A percentile compares a stretch with the other conserved stretches of the same genome.
phyloP scores from a whole-genome alignment of 2,888 invertebrate genomes.

The Parnassius smintheus region DNA sequence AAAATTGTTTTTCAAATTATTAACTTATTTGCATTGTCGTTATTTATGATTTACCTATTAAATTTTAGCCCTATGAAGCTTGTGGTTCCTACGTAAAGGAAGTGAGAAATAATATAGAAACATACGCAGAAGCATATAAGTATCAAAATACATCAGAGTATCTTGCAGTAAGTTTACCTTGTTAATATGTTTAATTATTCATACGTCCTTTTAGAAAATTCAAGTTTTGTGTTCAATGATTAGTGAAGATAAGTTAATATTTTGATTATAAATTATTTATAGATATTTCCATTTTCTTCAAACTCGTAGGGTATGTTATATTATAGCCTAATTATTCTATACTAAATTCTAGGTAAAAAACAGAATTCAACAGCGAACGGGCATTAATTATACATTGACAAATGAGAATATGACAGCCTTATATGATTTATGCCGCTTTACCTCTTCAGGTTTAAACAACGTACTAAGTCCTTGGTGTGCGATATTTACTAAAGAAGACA shows the following conservation, averaged over 20 bases:
- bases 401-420: slow-evolving; percentile 81
- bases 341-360: slow-evolving; percentile 55
- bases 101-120: slow-evolving; percentile 44
- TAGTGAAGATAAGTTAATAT: too few relatives aligned
- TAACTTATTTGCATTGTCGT: too few relatives aligned
- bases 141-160: slow-evolving; percentile 53
- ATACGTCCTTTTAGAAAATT: too few relatives aligned
- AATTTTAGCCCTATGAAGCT: slow-evolving; percentile 32
- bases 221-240: too few relatives aligned
- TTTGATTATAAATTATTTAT: background rate
- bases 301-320: background rate
- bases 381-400: slow-evolving; percentile 59
- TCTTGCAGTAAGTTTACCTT: slow-evolving; percentile 49
- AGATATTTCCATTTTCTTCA: too few relatives aligned
- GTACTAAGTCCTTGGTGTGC: slow-evolving; percentile 88
- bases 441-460: slow-evolving; percentile 81
- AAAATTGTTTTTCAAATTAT: too few relatives aligned
- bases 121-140: slow-evolving; percentile 45
- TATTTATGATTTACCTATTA: too few relatives aligned
- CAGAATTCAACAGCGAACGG: slow-evolving; percentile 76
- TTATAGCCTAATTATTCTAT: background rate
- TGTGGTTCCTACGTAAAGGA: slow-evolving; percentile 67
- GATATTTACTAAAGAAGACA: slow-evolving; percentile 86
- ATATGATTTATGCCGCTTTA: slow-evolving; percentile 89
- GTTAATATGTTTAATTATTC: background rate